Conservation (phyloP, 2,113 vertebrate species). For the Semicossyphus pulcher region DNA sequence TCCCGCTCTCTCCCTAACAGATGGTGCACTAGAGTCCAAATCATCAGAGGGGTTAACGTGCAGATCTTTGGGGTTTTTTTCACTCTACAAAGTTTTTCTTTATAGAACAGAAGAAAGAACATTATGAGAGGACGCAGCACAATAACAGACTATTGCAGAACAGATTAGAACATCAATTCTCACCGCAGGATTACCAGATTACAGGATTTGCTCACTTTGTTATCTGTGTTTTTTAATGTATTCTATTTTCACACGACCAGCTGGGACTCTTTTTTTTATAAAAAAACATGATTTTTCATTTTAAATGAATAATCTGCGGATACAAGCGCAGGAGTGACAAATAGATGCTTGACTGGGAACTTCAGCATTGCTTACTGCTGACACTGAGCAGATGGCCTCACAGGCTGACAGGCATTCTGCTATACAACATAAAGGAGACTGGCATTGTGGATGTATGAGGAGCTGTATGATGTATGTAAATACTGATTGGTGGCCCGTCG, state of each 20-base stretch:
- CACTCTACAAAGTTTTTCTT: constrained; percentile 29
- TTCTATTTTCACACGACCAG: neutral
- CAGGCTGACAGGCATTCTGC: constrained; percentile 12
- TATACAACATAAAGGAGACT: constrained; percentile 16
- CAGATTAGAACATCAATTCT: constrained; percentile 4
- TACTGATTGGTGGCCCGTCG: constrained; percentile 10
- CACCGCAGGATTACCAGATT: neutral
- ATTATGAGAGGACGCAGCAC: constrained; percentile 6
- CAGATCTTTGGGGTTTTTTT: constrained; percentile 28
- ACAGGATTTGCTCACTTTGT: neutral
- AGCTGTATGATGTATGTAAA: constrained; percentile 25
- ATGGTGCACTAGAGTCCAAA: constrained; percentile 52
- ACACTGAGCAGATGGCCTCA: constrained; percentile 39
- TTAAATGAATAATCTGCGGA: neutral
- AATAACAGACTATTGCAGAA: constrained; percentile 3
- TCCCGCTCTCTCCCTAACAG: constrained; percentile 55
- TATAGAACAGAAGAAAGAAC: constrained; percentile 13
- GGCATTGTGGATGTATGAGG: constrained; percentile 14
- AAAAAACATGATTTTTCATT: neutral
- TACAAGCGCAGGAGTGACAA: constrained; percentile 19
- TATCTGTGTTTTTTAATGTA: neutral
- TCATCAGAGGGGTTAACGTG: constrained; percentile 60
- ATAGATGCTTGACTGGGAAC: constrained; percentile 23
- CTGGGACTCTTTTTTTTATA: neutral
- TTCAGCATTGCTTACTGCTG: constrained; percentile 22